A percentile compares a stretch with the other conserved stretches of the same genome.
These are phyloP conservation scores for Aspidiotus destructor DNA, from an alignment of 2,888 invertebrate species.

Conservation along the genomic window DNA sequence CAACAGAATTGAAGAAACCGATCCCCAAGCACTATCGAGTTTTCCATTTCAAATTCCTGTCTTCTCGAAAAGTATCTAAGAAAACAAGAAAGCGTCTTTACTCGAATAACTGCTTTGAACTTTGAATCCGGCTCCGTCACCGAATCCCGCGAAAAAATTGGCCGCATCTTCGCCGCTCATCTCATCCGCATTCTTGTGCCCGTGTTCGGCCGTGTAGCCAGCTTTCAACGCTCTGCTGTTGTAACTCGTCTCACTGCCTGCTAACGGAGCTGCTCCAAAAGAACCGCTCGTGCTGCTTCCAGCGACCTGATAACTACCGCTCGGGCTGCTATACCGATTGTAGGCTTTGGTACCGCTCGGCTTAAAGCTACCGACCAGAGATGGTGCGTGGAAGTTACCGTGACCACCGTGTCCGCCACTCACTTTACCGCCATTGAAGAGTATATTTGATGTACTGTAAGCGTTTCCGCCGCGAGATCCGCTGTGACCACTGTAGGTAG, in stretches of 20 bases:
- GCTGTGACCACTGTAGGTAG: slow-evolving; percentile 5
- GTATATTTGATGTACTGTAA: slow-evolving; percentile 28
- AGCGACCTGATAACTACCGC: not conserved
- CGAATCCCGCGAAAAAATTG: slow-evolving; percentile 18
- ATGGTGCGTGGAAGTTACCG: slow-evolving; percentile 25
- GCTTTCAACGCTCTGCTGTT: slow-evolving; percentile 27
- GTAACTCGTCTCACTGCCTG: slow-evolving; percentile 9
- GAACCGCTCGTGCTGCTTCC: not conserved
- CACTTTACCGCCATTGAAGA: slow-evolving; percentile 9
- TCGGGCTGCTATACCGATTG: slow-evolving; percentile 16
- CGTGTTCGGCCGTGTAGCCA: slow-evolving; percentile 8
- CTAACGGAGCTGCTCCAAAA: not conserved
- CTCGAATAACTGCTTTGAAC: slow-evolving; percentile 32
- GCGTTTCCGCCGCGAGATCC: slow-evolving; percentile 28
- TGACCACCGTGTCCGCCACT: slow-evolving; percentile 10
- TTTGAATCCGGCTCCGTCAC: slow-evolving; percentile 29
- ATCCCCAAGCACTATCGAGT: not conserved
- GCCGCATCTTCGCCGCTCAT: slow-evolving; percentile 18
- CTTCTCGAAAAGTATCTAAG: not conserved
- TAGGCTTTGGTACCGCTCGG: slow-evolving; percentile 22
- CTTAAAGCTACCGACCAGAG: slow-evolving; percentile 9
- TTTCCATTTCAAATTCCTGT: no score
- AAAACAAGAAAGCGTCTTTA: slow-evolving; percentile 1
- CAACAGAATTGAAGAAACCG: not conserved
- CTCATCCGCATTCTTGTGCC: not conserved